Evolutionary conservation across 2,113 vertebrate genomes (phyloP).

Genomic region (Calidris pugnax): DNA sequence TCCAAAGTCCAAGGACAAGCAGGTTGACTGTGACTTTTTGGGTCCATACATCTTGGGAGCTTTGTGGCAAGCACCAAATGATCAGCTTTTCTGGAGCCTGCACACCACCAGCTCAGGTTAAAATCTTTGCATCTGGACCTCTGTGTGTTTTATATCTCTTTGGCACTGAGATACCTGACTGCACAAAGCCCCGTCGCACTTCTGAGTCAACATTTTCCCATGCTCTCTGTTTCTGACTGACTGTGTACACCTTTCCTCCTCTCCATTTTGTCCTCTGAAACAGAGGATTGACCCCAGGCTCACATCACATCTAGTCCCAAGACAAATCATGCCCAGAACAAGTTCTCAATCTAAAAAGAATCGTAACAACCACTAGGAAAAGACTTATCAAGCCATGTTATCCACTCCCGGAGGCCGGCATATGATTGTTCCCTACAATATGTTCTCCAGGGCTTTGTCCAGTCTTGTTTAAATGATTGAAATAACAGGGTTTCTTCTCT

Average conservation of each 20-base stretch:
- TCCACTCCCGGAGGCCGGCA: not conserved
- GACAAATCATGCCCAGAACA: constrained; percentile 45
- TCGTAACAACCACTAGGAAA: not conserved
- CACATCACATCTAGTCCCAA: constrained; percentile 36
- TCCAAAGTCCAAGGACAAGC: not conserved
- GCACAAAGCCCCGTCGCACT: not conserved
- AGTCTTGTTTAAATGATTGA: constrained; percentile 59
- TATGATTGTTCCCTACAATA: constrained; percentile 9
- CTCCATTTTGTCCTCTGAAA: not conserved
- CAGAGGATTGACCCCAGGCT: constrained; percentile 18
- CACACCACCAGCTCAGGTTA: not conserved
- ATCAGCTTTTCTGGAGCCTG: not conserved
- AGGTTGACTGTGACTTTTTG: not conserved
- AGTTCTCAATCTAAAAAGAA: constrained; percentile 23
- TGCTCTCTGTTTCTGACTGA: not conserved
- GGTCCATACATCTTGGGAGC: not conserved
- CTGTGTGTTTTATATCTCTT: not conserved
- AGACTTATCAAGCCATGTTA: constrained; percentile 37
- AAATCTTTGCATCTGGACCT: not conserved
- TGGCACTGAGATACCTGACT: not conserved
- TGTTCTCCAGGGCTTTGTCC: constrained; percentile 55
- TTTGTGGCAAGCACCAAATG: not conserved
- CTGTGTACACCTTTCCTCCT: not conserved
- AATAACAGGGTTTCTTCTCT: constrained; percentile 26
- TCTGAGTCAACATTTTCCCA: not conserved